Conservation (phyloP, 2,888 invertebrate genomes). For the Cosmia trapezina region DNA sequence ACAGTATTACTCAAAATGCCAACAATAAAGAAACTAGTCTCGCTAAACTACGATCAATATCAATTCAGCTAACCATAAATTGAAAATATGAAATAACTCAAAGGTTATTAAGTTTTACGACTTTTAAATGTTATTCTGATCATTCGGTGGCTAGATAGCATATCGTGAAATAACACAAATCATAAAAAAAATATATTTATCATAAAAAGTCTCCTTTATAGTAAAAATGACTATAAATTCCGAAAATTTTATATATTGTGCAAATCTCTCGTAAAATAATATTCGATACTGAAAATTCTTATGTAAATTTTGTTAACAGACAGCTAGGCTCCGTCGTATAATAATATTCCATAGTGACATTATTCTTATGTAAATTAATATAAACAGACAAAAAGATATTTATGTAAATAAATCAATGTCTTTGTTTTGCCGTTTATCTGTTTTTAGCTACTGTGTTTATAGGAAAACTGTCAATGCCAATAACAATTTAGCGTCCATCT, state of each 20-base stretch:
- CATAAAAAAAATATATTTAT: conserved; percentile 40
- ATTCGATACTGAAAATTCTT: not conserved
- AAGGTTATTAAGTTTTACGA: conserved; percentile 65
- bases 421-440: conserved; percentile 25
- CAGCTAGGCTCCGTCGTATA: conserved; percentile 6
- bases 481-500: conserved; percentile 14
- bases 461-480: conserved; percentile 20
- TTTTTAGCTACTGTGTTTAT: conserved; percentile 22
- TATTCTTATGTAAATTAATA: conserved; percentile 39
- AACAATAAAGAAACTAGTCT: conserved; percentile 17
- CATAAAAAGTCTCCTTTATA: conserved; percentile 31
- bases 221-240: conserved; percentile 35
- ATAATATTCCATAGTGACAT: conserved; percentile 5
- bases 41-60: conserved; percentile 36
- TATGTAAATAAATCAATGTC: conserved; percentile 24
- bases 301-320: conserved; percentile 6
- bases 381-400: conserved; percentile 16
- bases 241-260: conserved; percentile 11
- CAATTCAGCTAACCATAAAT: conserved; percentile 35
- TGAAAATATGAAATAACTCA: conserved; percentile 39
- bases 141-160: conserved; percentile 75
- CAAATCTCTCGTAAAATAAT: conserved; percentile 34
- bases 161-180: conserved; percentile 68
- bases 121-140: conserved; percentile 72
- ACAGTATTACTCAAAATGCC: conserved; percentile 8